Base-by-base conservation (phyloP, 92 coral and sea anemone species). In the Epizoanthus scotinus region DNA sequence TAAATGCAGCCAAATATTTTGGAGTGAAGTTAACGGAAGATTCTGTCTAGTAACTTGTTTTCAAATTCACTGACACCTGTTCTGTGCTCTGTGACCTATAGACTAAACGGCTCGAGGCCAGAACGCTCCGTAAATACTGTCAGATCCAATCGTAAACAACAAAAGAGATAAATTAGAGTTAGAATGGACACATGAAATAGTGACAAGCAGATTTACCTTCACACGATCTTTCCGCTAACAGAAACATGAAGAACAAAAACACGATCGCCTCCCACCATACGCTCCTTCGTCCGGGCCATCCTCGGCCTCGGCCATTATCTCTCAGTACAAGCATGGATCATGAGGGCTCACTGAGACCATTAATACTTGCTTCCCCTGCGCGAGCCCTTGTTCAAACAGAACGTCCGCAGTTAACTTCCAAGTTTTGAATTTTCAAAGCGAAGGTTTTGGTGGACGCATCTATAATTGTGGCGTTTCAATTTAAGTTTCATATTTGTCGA, bases 291-390 rank as follows among this genome's bases (percentile, higher is more conserved):
- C 47, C 61, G 27, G 81, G 81, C 81, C 81, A 75, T 38, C 81
- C 81, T 10, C 67, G 81, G 59, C 81, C 81, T 58, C 81, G 81
- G 2, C 81, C 81, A 36, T 75, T 58, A 75, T 75, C 81, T 54
- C 81, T 34, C 81, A 75, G 81, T 2, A 75, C 81, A 50, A 34
- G 81, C 81, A 75, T 75, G 38, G 61, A 75, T 66, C 66, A 60
- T 75, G 21, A 59, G 55, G 68, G 81, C 38, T 75, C 36, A 58
- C 50, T 20, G 55, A 75, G 55, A 59, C 22, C 81, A 59, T 75
- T 22, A 75, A 75, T 20, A 20, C 63, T 40, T 22, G 81, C 81
- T 60, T n/a, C 69, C 81, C 34, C 5, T 54, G 31, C 12, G 80
- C 80, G 47, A 59, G 22, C 52, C 31, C 67, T 75, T 55, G 55